Base-by-base conservation (phyloP, 1,140 invertebrate genomes). In the Drosophila ogumai region DNA sequence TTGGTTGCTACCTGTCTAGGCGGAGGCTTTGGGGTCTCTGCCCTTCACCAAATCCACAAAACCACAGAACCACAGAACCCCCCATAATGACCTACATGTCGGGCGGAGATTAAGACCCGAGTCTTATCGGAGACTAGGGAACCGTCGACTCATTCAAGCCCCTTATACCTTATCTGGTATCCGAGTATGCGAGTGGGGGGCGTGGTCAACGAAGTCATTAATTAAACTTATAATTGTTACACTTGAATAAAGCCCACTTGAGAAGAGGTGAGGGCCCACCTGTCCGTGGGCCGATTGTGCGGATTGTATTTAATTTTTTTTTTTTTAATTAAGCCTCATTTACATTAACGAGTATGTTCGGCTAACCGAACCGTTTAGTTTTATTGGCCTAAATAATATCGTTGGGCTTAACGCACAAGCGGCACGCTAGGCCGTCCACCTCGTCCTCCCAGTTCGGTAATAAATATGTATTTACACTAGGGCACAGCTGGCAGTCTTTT, bases 321-420 rank as follows among this genome's bases (percentile, higher is more conserved):
- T 66, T 75, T 73, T 47, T 28, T 88, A 76, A 79, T 76, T 75
- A 58, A 73, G 76, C 57, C 58, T 44, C 64, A 76, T 80, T 66
- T 66, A 66, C 54, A 81, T 69, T 76, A 67, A 58, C 66, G 43
- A 72, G 52, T 75, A 28, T 81, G 61, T 75, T 75, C 60, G 64
- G 66, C 52, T 75, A 79, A 86, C 75, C 69, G 63, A 75, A 63
- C 65, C 69, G 69, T 59, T 75, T 72, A 67, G 81, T 88, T 88
- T 87, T 73, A 87, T 88, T 82, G 82, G 67, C 84, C 76, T 56
- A 75, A 77, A 84, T 80, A 88, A 82, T 82, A 77, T 82, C 59
- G 66, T 79, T 75, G 61, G 69, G 57, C 17, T 81, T 66, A 79
- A 86, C 68, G 65, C 47, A 76, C 61, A 77, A 43, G 64, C 75